phyloP scores from a whole-genome alignment of 2,888 invertebrate genomes.

The Endomychus coccineus region DNA sequence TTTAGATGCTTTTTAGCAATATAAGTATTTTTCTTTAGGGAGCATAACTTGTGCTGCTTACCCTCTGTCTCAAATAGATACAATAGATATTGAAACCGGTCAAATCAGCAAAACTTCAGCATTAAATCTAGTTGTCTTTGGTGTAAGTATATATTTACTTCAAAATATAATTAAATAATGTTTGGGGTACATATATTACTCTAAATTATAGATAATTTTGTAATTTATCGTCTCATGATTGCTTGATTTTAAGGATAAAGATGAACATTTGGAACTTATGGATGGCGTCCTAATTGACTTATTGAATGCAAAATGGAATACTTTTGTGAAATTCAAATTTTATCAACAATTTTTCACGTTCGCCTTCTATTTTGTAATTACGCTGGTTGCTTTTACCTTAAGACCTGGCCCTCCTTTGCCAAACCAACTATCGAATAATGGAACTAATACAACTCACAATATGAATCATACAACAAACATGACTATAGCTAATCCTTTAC shows the following conservation, averaged over 20 bases:
- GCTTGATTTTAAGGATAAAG: constrained; percentile 65
- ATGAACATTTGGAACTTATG: constrained; percentile 89
- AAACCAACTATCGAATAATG: constrained; percentile 1
- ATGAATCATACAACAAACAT: no score
- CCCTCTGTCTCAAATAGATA: constrained; percentile 89
- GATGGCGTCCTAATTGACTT: constrained; percentile 92
- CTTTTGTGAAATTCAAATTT: constrained; percentile 91
- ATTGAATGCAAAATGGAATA: constrained; percentile 95
- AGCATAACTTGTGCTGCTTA: constrained; percentile 96
- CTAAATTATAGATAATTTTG: no score
- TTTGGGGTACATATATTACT: no score
- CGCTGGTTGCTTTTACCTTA: constrained; percentile 79
- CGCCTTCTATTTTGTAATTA: constrained; percentile 81
- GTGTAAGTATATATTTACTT: constrained; percentile 61
- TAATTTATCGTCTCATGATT: background rate
- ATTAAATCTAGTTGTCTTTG: constrained; percentile 91
- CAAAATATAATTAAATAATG: no score
- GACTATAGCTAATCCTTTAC: no score
- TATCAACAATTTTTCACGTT: constrained; percentile 89
- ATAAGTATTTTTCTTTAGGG: constrained; percentile 39
- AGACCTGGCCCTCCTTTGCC: constrained; percentile 69
- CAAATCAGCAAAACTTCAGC: constrained; percentile 94
- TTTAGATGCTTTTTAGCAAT: no score
- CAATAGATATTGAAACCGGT: constrained; percentile 85
- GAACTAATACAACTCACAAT: constrained; percentile 5